Evolutionary conservation across 2,888 invertebrate genomes (phyloP), one percentile per base, ranked within the genome.

Genomic region (Emmelina monodactyla): DNA sequence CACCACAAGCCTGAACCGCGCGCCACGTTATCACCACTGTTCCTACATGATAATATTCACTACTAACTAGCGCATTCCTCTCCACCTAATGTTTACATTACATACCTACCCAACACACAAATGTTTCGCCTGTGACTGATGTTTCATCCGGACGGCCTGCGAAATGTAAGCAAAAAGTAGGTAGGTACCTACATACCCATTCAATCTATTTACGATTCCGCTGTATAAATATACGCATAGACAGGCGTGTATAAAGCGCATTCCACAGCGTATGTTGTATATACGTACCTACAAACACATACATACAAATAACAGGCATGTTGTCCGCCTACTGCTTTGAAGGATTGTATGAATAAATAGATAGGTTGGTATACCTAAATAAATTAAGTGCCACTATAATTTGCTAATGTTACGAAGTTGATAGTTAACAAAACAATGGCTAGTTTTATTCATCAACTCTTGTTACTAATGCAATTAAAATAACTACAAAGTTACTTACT

Each of bases 11-110:
- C 10, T 9, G 19, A 9, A 9, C 19, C 19, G 12, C 25, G 29
- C 67, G 73, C 69, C 67, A 70, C 72, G 66, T 72, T 79, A 79
- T 79, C 76, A 71, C 67, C 19, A n/a, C n/a, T n/a, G n/a, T n/a
- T 25, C 60, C 64, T 73, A 75, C 81, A 80, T 82, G 76, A 79
- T 82, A 82, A 82, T 82, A 81, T 71, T 72, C 72, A 67, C 61
- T 58, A 62, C 65, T 70, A 69, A 66, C 69, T 68, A 68, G 73
- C 70, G 71, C 75, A 75, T 76, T 73, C 72, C 72, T 71, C 59
- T 65, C 62, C 62, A 63, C 62, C 69, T 67, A 71, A 69, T 78
- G 76, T 78, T 78, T 76, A 75, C 78, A 75, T 73, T 75, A 67
- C 66, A 67, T 65, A 57, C 58, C 59, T 61, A 56, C 48, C 48